Percentiles rank a stretch among this genome's conserved stretches.
Evolutionary conservation across 2,113 vertebrate species (phyloP).

Genomic region (Poicephalus gulielmi): DNA sequence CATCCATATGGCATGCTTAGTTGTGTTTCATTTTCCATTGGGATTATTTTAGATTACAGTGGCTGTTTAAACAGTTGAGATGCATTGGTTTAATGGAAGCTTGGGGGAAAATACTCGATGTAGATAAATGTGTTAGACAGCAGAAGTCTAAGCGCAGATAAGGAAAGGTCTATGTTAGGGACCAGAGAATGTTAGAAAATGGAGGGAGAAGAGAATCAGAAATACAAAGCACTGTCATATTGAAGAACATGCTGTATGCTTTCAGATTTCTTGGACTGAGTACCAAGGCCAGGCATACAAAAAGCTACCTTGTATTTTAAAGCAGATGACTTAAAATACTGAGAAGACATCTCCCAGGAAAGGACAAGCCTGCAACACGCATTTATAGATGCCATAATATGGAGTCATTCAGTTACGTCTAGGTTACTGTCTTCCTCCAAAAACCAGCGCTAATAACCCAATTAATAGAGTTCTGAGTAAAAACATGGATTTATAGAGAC

Average conservation of each 20-base stretch:
- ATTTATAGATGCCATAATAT: not conserved
- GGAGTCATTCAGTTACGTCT: not conserved
- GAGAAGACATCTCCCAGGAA: not conserved
- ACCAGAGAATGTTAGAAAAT: not conserved
- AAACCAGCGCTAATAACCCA: not conserved
- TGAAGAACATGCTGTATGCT: not conserved
- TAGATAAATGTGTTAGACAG: not conserved
- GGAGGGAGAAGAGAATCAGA: not conserved
- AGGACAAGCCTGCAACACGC: not conserved
- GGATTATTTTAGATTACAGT: constrained; percentile 25
- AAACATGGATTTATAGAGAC: not conserved
- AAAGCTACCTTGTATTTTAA: not conserved
- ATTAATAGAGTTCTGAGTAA: not conserved
- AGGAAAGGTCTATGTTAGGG: not conserved
- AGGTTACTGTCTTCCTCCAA: not conserved
- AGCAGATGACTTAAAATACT: not conserved
- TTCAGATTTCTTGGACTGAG: not conserved
- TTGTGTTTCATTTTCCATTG: constrained; percentile 20
- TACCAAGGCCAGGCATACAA: not conserved
- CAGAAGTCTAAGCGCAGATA: not conserved
- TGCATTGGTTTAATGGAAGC: not conserved
- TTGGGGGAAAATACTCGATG: not conserved
- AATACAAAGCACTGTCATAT: not conserved
- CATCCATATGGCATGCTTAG: not conserved
- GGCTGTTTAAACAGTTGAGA: constrained; percentile 37